phyloP scores from a whole-genome alignment of 2,113 vertebrate species.

The Laticauda colubrina region DNA sequence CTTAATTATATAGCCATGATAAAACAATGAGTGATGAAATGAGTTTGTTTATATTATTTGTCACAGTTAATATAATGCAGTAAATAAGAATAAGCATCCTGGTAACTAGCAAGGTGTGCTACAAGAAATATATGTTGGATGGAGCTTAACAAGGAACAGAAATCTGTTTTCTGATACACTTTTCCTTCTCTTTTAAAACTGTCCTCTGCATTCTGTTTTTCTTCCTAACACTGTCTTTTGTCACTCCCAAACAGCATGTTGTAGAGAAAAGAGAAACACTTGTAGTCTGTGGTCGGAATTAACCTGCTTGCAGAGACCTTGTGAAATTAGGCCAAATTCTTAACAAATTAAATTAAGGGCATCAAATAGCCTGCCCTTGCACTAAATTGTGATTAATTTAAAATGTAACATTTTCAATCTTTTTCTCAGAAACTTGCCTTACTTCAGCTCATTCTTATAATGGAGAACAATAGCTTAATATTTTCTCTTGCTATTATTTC shows the following conservation, averaged over 20 bases:
- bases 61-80: not conserved
- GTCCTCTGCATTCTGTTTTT: not conserved
- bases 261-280: not conserved
- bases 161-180: not conserved
- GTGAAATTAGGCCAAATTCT: not conserved
- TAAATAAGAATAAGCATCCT: not conserved
- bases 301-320: not conserved
- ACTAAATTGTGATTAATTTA: not conserved
- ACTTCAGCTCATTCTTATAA: not conserved
- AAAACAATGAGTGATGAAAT: not conserved
- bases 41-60: not conserved
- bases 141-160: not conserved
- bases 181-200: not conserved
- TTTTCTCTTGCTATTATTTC: not conserved
- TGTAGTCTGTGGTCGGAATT: not conserved
- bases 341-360: not conserved
- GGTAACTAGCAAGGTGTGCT: not conserved
- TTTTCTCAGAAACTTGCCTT: not conserved
- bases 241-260: not conserved
- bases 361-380: not conserved
- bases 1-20: not conserved
- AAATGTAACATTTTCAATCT: not conserved
- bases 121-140: not conserved
- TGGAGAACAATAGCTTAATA: not conserved
- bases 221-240: not conserved